Percentiles rank a stretch among this genome's conserved stretches.
phyloP scores from a whole-genome alignment of 2,113 vertebrate genomes.

The Cottus gobio region DNA sequence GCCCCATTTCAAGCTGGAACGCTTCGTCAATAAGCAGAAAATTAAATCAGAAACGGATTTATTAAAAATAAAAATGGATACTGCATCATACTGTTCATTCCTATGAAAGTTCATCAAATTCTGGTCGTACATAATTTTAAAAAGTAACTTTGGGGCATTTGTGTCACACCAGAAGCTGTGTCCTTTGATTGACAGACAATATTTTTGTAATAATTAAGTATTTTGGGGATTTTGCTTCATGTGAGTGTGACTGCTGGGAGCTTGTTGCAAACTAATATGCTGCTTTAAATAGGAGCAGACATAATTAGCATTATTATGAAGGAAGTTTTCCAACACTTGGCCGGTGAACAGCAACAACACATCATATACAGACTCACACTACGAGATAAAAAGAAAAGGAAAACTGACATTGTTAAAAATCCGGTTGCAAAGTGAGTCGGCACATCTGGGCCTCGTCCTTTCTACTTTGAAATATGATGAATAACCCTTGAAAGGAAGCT shows the following conservation, averaged over 20 bases:
- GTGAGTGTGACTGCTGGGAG: background rate
- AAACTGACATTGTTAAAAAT: slow-evolving; percentile 1
- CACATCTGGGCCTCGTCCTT: slow-evolving; percentile 24
- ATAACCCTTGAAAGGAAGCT: slow-evolving; percentile 27
- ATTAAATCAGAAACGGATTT: background rate
- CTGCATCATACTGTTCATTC: background rate
- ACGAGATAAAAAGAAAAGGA: background rate
- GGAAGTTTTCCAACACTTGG: background rate
- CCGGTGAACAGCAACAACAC: background rate
- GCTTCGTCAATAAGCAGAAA: background rate
- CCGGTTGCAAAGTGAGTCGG: slow-evolving; percentile 7
- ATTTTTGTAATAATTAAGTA: background rate
- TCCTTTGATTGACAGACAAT: background rate
- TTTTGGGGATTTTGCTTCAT: background rate
- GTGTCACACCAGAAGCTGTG: background rate
- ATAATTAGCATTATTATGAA: background rate
- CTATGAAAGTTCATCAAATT: background rate
- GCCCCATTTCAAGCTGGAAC: background rate
- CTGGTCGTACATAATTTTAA: background rate
- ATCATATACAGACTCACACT: background rate
- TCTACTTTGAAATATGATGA: slow-evolving; percentile 12
- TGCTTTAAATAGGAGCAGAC: background rate
- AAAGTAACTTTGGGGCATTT: background rate
- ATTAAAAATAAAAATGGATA: background rate
- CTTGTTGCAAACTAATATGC: background rate